Conservation (phyloP, 2,113 vertebrate genomes). For the Falco punctatus region DNA sequence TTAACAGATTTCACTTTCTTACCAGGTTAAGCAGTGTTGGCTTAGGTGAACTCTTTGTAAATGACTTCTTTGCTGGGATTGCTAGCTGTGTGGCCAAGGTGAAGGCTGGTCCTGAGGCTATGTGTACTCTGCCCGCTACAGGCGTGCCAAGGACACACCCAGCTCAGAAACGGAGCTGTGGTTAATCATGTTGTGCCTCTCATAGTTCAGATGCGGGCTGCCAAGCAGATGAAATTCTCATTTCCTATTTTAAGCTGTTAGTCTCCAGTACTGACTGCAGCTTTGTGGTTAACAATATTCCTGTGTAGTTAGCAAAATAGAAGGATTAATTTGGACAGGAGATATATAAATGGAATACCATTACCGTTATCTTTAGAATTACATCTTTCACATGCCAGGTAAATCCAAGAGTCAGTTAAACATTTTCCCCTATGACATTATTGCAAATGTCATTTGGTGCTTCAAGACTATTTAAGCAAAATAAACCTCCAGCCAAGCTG, state of each 20-base stretch:
- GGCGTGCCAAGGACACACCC: neutral
- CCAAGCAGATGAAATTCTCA: neutral
- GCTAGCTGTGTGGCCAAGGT: neutral
- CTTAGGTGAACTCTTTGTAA: neutral
- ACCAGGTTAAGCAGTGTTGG: neutral
- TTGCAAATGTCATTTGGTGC: constrained; percentile 16
- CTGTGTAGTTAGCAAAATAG: neutral
- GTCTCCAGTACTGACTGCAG: neutral
- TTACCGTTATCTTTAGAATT: neutral
- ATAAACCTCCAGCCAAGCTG: neutral
- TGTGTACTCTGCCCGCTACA: neutral
- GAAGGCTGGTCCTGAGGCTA: neutral
- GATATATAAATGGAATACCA: neutral
- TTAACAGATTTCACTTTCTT: neutral
- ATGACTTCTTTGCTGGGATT: neutral
- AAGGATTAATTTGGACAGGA: neutral
- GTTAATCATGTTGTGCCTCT: neutral
- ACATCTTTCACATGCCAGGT: neutral
- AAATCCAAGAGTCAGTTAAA: constrained; percentile 30
- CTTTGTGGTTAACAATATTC: neutral
- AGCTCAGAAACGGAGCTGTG: neutral
- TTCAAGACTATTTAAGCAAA: constrained; percentile 24
- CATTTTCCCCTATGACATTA: constrained; percentile 24
- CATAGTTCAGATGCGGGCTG: neutral
- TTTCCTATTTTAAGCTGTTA: neutral